Base-by-base conservation (phyloP, 2,113 vertebrate genomes). In the Chloebia gouldiae region DNA sequence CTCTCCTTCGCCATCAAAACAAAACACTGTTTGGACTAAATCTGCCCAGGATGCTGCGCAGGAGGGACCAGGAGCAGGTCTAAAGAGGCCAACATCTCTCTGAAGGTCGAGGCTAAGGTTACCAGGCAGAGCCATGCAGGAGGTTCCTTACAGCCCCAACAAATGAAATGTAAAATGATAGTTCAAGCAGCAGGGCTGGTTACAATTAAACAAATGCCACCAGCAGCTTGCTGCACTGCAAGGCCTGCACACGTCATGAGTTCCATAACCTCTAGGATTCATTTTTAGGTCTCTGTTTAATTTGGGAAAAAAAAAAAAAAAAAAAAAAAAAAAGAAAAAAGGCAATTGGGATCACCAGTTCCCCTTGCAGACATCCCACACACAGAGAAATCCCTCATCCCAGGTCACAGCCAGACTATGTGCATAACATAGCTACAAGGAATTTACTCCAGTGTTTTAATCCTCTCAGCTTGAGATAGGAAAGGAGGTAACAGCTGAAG, bases 41-140 rank as follows among this genome's bases (percentile, higher is more conserved):
- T 95, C 11, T 35, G 90, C 96, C 86, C 51, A 95, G 87, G 93
- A 95, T 94, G 79, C 88, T 82, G 81, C 17, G 11, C 71, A 93
- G 69, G 85, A 93, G 77, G 57, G 78, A 86, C 57, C 96, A 77
- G 91, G 80, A 92, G 86, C 35, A 88, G 86, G 53, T 86, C 92
- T 60, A 64, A 80, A 88, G 66, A 95, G 90, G 54, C 86, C 86
- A 78, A 80, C 50, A 56, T 50, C 93, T 94, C 95, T 40, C 92
- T 93, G 97, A 98, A 98, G 97, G 98, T 98, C 87, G 53, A 97
- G 79, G 87, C 78, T 97, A 96, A 97, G 96, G 96, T 98, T 97
- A 97, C 88, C 77, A 90, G 86, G 30, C 89, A 96, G 49, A 95
- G 47, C 79, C 60, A 59, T 17, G 51, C 66, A 57, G 54, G 86